Evolutionary conservation across 2,888 invertebrate genomes (phyloP), one percentile per base, ranked within the genome.

Genomic region (Lobophora halterata): DNA sequence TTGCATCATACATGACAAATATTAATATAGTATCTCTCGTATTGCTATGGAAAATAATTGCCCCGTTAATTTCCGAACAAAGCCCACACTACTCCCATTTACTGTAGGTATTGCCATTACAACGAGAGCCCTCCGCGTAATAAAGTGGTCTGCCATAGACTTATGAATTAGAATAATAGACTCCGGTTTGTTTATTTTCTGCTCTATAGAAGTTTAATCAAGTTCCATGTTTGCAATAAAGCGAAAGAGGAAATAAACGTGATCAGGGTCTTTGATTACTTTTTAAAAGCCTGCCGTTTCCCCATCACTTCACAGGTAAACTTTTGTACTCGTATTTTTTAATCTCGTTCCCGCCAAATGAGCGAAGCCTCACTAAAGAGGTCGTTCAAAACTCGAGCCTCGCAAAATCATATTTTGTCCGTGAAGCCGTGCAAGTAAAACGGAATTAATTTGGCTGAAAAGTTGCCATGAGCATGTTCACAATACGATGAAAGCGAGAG

Each of bases 401-500:
- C 58, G 71, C 64, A 75, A 79, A 79, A 83, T 83, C 70, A 80
- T 78, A 81, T 80, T 81, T 73, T 77, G 71, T 65, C 65, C 58
- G 68, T 57, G 79, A 82, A 77, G 73, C 82, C 81, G 66, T 70
- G 66, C 58, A 74, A 79, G 68, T 73, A 73, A 60, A 73, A 73
- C 69, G 71, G 69, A 80, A 80, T 85, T 82, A 85, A 83, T 83
- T 81, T 76, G 75, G 74, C 80, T 79, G 82, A 71, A 81, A 83
- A 80, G 80, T 81, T 79, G 64, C 63, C 55, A 61, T 61, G 62
- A 60, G 60, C 63, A 55, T 55, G 53, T 53, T 55, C 66, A 83
- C 85, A 83, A 86, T 79, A 77, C 74, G 76, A 79, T 82, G 85
- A 81, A 81, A 81, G 79, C 72, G 74, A 79, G 76, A 76, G 76